Percentiles rank a stretch among this genome's conserved stretches.
phyloP scores from a whole-genome alignment of 2,888 invertebrate genomes.

The Bellardia pandia region DNA sequence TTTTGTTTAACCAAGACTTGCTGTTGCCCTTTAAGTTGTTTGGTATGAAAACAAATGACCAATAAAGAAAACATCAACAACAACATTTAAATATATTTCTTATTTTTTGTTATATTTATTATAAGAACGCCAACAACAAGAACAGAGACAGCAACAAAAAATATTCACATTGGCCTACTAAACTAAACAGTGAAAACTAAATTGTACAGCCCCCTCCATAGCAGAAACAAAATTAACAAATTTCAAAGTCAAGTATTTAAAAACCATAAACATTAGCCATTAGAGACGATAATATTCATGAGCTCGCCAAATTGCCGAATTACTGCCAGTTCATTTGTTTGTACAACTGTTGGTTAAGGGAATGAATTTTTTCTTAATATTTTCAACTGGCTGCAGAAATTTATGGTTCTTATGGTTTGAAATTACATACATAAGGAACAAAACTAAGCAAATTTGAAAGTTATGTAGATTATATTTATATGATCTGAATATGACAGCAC shows the following conservation, averaged over 20 bases:
- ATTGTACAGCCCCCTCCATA: slow-evolving; percentile 25
- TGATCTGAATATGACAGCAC: too few species aligned
- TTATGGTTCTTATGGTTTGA: too few species aligned
- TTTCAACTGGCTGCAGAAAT: not conserved
- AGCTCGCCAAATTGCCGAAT: slow-evolving; percentile 70
- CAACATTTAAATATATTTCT: not conserved
- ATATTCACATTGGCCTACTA: slow-evolving; percentile 73
- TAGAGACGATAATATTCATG: slow-evolving; percentile 40
- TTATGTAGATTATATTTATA: too few species aligned
- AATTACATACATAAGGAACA: too few species aligned
- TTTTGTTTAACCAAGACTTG: slow-evolving; percentile 42
- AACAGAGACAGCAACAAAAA: slow-evolving; percentile 1
- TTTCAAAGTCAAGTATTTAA: slow-evolving; percentile 72
- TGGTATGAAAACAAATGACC: slow-evolving; percentile 46
- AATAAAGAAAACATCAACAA: slow-evolving; percentile 52
- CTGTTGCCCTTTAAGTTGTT: slow-evolving; percentile 44
- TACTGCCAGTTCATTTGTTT: slow-evolving; percentile 38
- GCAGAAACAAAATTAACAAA: slow-evolving; percentile 48
- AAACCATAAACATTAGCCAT: slow-evolving; percentile 52
- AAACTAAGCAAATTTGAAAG: too few species aligned
- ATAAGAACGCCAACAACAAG: slow-evolving; percentile 6
- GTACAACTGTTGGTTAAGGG: slow-evolving; percentile 31
- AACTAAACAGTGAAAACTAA: slow-evolving; percentile 56
- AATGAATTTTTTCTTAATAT: not conserved
- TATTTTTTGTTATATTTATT: slow-evolving; percentile 20